Evolutionary conservation across 2,113 vertebrate genomes (phyloP).

Genomic region (Equus przewalskii): DNA sequence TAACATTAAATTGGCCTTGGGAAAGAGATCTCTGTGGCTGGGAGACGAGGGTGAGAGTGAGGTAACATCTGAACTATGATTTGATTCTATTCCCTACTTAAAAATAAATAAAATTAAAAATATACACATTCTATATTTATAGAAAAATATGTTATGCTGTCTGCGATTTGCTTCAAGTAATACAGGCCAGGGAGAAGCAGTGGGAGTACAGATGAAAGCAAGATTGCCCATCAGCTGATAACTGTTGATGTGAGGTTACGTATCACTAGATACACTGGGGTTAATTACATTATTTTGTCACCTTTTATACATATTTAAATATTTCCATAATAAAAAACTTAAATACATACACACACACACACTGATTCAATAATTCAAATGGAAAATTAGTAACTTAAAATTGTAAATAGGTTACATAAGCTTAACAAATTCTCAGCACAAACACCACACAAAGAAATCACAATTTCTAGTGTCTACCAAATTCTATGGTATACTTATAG

Average conservation of each 20-base stretch:
- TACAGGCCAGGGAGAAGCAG: not conserved
- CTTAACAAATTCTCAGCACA: constrained; percentile 29
- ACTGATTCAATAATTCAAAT: constrained; percentile 1
- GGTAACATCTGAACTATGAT: not conserved
- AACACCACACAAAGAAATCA: constrained; percentile 7
- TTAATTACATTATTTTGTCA: constrained; percentile 14
- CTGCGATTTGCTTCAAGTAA: constrained; percentile 2
- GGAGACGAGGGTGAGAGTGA: not conserved
- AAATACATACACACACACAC: not conserved
- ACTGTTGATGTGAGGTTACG: not conserved
- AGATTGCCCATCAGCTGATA: not conserved
- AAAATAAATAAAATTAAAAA: constrained; percentile 26
- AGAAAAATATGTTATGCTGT: not conserved
- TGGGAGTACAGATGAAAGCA: not conserved
- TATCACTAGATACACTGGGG: not conserved
- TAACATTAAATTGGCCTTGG: not conserved
- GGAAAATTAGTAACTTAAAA: constrained; percentile 18
- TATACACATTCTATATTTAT: not conserved
- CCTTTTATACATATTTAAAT: constrained; percentile 35
- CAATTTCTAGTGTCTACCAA: not conserved
- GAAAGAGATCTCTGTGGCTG: constrained; percentile 2
- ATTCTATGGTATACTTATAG: not conserved
- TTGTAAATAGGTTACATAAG: not conserved
- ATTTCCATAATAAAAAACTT: constrained; percentile 17
- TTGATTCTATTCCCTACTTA: constrained; percentile 37